phyloP scores from a whole-genome alignment of 2,797 vertebrate species.

The Helarctos malayanus region DNA sequence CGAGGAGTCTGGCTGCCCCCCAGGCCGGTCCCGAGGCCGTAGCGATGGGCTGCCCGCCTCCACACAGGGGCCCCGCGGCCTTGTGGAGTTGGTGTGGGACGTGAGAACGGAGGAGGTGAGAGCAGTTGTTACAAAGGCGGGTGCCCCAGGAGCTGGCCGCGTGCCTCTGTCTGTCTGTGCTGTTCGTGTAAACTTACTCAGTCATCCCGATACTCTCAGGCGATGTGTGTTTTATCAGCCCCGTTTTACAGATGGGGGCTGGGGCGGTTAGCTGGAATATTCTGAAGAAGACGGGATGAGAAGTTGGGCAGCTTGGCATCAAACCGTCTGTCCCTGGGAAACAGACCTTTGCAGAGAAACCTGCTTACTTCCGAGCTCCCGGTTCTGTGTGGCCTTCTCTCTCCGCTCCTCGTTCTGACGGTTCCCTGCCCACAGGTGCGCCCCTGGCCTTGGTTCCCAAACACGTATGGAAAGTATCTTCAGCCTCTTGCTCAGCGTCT shows the following conservation, averaged over 20 bases:
- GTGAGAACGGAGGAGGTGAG: fast-evolving
- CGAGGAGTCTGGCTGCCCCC: fast-evolving
- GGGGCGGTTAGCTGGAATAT: no score
- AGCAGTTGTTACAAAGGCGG: not conserved
- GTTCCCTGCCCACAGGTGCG: not conserved
- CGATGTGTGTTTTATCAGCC: not conserved
- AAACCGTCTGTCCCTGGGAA: fast-evolving
- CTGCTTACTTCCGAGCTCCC: not conserved
- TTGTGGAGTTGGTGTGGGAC: fast-evolving
- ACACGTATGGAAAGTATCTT: not conserved
- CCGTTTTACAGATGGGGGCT: not conserved
- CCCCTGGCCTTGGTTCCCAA: not conserved
- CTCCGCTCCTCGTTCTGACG: fast-evolving
- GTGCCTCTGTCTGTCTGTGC: no score
- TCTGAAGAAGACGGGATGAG: not conserved
- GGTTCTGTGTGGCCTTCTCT: no score
- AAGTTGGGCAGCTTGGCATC: not conserved
- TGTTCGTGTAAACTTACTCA: not conserved
- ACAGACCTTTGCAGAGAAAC: not conserved
- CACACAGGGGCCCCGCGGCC: fast-evolving
- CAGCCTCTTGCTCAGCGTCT: not conserved
- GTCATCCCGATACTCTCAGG: not conserved
- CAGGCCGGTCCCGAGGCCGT: fast-evolving
- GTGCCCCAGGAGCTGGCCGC: fast-evolving
- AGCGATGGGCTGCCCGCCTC: fast-evolving